Evolutionary conservation across 1,140 invertebrate species (phyloP), one percentile per base, ranked within the genome.

Genomic region (Danaus melanippus): DNA sequence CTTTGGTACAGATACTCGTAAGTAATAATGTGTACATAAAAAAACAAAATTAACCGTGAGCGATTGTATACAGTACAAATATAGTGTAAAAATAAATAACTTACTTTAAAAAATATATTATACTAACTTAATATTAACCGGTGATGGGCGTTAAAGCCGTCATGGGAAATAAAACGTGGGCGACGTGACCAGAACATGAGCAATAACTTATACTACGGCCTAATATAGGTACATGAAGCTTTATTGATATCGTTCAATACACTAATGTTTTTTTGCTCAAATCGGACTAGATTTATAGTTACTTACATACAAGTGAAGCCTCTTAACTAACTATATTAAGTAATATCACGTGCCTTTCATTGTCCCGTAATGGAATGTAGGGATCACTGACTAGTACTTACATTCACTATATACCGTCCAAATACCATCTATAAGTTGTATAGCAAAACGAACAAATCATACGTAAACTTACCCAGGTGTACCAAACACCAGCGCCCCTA

Each of bases 281-380:
- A 52, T 74, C 66, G 64, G 77, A 83, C 76, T 83, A 80, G 77
- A 71, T 67, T 68, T 55, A 60, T 62, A 52, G 45, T 60, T 52
- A 43, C 62, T 74, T 72, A 69, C 59, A 62, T 12, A 53, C 69
- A 65, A 71, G 40, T 69, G 64, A 83, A 83, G 73, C 72, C 58
- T 58, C 76, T 79, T 76, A 76, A 64, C 57, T 67, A 59, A 56
- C 64, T 65, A 68, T 67, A 76, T 72, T 79, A 80, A 66, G 67
- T 84, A 84, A 84, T 84, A 84, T 84, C 80, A 84, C 78, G 72
- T 73, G 69, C 68, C 62, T 59, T 55, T 56, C 44, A 51, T n/a
- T 52, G 41, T 21, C 51, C 12, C 15, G 50, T 40, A 58, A 40
- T 69, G 75, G 75, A 76, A 78, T 78, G 70, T 53, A 50, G 75